phyloP scores from a whole-genome alignment of 2,888 invertebrate species.

The Polydrusus pterygomalis region DNA sequence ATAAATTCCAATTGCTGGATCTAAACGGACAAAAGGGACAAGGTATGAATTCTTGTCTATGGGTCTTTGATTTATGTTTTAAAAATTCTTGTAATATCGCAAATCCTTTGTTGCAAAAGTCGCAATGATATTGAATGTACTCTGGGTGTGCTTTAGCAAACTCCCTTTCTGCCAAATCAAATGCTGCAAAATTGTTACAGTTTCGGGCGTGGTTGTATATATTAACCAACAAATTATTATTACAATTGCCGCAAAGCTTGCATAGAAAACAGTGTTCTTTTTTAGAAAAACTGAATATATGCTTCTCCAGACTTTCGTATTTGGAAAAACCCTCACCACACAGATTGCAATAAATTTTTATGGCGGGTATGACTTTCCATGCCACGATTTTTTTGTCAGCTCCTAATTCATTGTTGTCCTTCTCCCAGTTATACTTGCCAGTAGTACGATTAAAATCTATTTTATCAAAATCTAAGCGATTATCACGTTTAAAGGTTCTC shows the following conservation, averaged over 20 bases:
- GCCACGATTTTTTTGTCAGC: not conserved
- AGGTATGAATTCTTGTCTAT: not conserved
- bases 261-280: conserved; percentile 6
- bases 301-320: not conserved
- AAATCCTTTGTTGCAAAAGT: conserved; percentile 11
- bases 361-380: not conserved
- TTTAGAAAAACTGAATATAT: conserved; percentile 17
- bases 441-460: not conserved
- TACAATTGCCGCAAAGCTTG: conserved; percentile 1
- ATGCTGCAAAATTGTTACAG: not conserved
- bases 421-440: conserved; percentile 14
- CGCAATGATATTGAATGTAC: conserved; percentile 14
- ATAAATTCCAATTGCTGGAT: not conserved
- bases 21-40: not conserved
- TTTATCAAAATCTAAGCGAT: not conserved
- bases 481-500: not conserved
- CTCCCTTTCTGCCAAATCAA: not conserved
- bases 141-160: not conserved
- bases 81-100: conserved; percentile 4
- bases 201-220: not conserved
- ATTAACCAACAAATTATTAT: not conserved
- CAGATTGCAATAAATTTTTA: not conserved
- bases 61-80: not conserved
- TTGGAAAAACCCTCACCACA: not conserved
- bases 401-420: not conserved